Evolutionary conservation across 2,797 vertebrate genomes (phyloP).

Genomic region (Acestrorhynchus altus): DNA sequence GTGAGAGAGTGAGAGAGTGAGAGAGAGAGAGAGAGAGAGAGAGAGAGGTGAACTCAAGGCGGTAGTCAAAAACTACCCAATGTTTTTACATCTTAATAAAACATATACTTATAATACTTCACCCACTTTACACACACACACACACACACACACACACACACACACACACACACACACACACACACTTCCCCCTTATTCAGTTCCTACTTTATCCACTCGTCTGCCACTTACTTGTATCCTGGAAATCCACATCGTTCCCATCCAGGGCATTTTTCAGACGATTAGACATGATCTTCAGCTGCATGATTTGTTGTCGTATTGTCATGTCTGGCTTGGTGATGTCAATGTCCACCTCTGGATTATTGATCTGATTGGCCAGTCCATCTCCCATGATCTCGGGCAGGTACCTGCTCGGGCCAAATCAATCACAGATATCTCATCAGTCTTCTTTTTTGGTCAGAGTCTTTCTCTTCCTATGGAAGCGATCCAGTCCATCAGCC

Average conservation of each 20-base stretch:
- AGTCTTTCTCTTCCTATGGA: neutral
- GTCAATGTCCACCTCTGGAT: slow-evolving; percentile 96
- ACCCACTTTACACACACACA: too few relatives aligned
- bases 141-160: too few relatives aligned
- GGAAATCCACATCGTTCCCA: slow-evolving; percentile 94
- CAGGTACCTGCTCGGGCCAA: slow-evolving; percentile 84
- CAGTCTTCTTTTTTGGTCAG: neutral
- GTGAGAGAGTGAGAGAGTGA: too few relatives aligned
- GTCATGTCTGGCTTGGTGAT: slow-evolving; percentile 98
- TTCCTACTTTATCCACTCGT: neutral
- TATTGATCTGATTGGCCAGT: slow-evolving; percentile 96
- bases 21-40: too few relatives aligned
- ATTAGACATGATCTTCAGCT: slow-evolving; percentile 96
- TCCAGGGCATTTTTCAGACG: slow-evolving; percentile 89
- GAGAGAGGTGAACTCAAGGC: too few relatives aligned
- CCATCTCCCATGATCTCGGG: slow-evolving; percentile 95
- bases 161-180: too few relatives aligned
- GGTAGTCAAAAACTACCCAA: too few relatives aligned
- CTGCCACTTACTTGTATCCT: slow-evolving; percentile 64
- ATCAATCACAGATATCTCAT: slow-evolving; percentile 5
- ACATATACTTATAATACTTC: too few relatives aligned
- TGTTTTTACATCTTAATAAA: too few relatives aligned
- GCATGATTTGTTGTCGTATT: slow-evolving; percentile 97
- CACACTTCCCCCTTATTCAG: too few relatives aligned
- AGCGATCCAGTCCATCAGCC: too few relatives aligned